These are phyloP conservation scores for Eulemur mongoz DNA, from an alignment of 2,797 vertebrate genomes.

Conservation along the genomic window DNA sequence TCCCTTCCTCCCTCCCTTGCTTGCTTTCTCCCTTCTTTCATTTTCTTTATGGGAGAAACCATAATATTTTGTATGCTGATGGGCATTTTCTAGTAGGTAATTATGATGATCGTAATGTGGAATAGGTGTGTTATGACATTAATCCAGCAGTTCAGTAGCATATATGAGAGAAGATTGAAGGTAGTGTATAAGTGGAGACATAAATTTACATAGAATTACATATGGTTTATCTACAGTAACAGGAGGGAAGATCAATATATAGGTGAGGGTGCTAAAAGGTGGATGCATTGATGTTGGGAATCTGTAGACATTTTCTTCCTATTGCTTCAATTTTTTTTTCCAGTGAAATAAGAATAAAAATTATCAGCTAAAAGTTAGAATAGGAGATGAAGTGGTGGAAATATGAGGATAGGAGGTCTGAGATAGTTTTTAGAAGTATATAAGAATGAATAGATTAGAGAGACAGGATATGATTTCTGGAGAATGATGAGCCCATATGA, in stretches of 20 bases:
- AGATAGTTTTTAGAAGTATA: not conserved
- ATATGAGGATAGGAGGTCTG: not conserved
- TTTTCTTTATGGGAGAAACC: not conserved
- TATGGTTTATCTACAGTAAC: not conserved
- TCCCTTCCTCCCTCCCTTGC: accelerated
- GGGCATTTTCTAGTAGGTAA: not conserved
- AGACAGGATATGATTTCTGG: not conserved
- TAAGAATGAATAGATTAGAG: not conserved
- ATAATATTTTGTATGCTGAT: not conserved
- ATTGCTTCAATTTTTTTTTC: not conserved
- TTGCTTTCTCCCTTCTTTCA: not conserved
- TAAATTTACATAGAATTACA: not conserved
- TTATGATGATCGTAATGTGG: not conserved
- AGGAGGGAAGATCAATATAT: not conserved
- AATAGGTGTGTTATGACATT: not conserved
- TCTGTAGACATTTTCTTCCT: constrained; percentile 36
- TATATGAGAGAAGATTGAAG: not conserved
- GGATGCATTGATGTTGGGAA: not conserved
- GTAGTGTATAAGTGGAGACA: not conserved
- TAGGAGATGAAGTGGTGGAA: not conserved
- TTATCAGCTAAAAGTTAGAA: not conserved
- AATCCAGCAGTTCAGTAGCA: not conserved
- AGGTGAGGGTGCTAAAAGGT: not conserved
- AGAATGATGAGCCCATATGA: not conserved
- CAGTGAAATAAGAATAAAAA: constrained; percentile 24